These are phyloP conservation scores for Caenorhabditis becei DNA, from an alignment of 2,888 invertebrate species.

Conservation along the genomic window DNA sequence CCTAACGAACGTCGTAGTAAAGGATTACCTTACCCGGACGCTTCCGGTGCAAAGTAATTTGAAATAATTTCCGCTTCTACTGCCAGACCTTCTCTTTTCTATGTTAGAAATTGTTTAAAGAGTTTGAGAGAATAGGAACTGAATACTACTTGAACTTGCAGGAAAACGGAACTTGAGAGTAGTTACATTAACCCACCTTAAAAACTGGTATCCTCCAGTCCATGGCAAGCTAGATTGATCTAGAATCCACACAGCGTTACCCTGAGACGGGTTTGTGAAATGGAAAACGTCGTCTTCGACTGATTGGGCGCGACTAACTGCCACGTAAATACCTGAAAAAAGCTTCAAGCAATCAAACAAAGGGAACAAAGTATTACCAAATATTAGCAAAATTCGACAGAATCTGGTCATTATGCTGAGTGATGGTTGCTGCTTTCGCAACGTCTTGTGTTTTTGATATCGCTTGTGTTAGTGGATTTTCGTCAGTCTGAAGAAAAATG, in stretches of 20 bases:
- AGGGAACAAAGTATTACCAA: conserved; percentile 31
- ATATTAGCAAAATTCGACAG: conserved; percentile 54
- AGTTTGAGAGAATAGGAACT: neutral
- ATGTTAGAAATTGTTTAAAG: neutral
- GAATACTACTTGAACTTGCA: neutral
- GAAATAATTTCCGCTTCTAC: conserved; percentile 32
- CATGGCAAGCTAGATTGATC: conserved; percentile 73
- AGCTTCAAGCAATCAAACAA: neutral
- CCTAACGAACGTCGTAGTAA: neutral
- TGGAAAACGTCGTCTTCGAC: conserved; percentile 69
- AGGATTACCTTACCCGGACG: conserved; percentile 33
- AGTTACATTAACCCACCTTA: no score
- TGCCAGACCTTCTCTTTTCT: neutral
- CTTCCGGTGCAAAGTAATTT: conserved; percentile 38
- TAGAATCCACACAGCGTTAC: conserved; percentile 72
- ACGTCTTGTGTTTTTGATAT: conserved; percentile 25
- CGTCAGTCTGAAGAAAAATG: conserved; percentile 34
- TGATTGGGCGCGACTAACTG: conserved; percentile 45
- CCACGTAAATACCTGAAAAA: conserved; percentile 53
- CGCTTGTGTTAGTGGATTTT: conserved; percentile 23
- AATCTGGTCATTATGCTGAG: conserved; percentile 29
- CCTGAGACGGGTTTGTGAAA: conserved; percentile 66
- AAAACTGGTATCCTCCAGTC: conserved; percentile 76
- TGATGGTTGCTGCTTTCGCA: conserved; percentile 38
- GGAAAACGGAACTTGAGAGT: no score